Evolutionary conservation across 30 jellyfish, hydroid and myxozoan species (phyloP).

Genomic region (Turritopsis dohrnii): DNA sequence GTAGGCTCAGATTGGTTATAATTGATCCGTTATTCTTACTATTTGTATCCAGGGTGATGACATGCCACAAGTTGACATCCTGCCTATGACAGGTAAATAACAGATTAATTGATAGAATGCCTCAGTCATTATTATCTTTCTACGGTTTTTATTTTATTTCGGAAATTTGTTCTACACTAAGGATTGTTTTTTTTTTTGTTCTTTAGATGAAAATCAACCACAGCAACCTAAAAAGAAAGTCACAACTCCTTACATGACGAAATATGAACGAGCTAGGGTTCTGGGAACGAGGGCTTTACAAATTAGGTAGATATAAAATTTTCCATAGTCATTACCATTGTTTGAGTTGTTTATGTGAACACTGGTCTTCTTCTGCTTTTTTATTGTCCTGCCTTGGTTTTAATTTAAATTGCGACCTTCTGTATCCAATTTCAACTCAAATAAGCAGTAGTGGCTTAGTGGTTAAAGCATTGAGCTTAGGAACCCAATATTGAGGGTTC

Average conservation of each 20-base stretch:
- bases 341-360: too few species aligned
- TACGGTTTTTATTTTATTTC: too few species aligned
- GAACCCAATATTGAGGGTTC: too few species aligned
- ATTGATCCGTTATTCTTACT: background rate
- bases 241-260: constrained; percentile 97
- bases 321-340: too few species aligned
- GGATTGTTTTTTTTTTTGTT: background rate
- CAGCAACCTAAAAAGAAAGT: constrained; percentile 56
- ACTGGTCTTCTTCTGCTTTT: too few species aligned
- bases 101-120: too few species aligned
- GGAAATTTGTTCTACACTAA: background rate
- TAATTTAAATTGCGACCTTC: too few species aligned
- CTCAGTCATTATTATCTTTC: too few species aligned
- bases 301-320: constrained; percentile 75
- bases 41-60: constrained; percentile 32
- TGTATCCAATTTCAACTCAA: too few species aligned
- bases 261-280: constrained; percentile 96
- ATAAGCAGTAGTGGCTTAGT: too few species aligned
- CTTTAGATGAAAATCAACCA: constrained; percentile 48
- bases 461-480: too few species aligned
- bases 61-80: constrained; percentile 57
- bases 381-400: too few species aligned
- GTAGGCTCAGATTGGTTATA: background rate
- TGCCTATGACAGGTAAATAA: constrained; percentile 54
- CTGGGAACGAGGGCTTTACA: constrained; percentile 97